Base-by-base conservation (phyloP, 2,888 invertebrate genomes). In the Acleris literana region DNA sequence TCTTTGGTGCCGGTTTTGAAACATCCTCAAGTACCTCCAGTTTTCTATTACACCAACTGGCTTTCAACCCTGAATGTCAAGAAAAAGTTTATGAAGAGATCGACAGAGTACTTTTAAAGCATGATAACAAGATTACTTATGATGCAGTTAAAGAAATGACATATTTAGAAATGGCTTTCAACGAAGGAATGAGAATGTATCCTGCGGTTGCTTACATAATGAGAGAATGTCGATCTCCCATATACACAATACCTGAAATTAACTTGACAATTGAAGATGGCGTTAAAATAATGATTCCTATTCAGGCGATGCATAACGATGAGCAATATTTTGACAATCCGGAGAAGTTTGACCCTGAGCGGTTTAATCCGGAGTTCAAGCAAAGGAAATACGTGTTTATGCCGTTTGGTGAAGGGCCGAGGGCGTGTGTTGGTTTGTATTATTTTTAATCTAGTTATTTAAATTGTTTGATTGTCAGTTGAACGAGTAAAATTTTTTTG, bases 1-100 rank as follows among this genome's bases (percentile, higher is more conserved):
- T 92, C 71, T 92, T 92, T 55, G 92, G 86, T 18, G 93, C 93
- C 64, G 93, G 93, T 7, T 93, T 92, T 71, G 93, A 93, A 75
- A 93, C 93, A 3, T 93, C 93, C 0, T 93, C 93, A 0, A 88
- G 90, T 1, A 86, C 92, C 5, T 87, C 93, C 1, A 91, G 92
- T 80, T 92, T 86, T 56, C 84, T 89, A 3, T 77, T 92, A n/a
- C 93, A 93, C 71, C 86, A 90, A 69, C 75, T 93, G 11, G 93
- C 93, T 29, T 88, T 85, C 20, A 79, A 93, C 72, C 88, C 88
- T 3, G 88, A 92, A 3, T 85, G 83, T 43, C 93, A 93, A 72
- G 78, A 79, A 59, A 92, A 84, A 77, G 82, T 87, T 5, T 87
- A 88, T 68, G 74, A 84, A 69, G 92, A 93, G 79, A 82, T 93